These are phyloP conservation scores for Semaprochilodus insignis DNA, from an alignment of 2,797 vertebrate genomes.

Conservation along the genomic window DNA sequence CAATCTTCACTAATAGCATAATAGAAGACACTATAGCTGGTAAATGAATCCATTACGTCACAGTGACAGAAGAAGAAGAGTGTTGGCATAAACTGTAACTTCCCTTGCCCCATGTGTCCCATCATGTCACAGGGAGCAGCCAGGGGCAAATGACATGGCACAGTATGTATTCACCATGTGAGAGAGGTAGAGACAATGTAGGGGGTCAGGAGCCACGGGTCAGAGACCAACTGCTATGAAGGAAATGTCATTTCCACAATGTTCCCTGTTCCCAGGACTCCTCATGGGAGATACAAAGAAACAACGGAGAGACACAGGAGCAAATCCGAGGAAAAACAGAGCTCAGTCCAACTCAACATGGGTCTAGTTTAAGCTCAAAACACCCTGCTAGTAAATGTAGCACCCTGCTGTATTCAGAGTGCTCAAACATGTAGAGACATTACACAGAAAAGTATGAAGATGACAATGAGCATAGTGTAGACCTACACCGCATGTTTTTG, in stretches of 20 bases:
- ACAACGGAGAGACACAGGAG: background rate
- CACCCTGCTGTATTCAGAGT: background rate
- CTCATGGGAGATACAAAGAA: background rate
- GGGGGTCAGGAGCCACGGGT: constrained; percentile 13
- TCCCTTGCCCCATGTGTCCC: background rate
- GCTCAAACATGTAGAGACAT: background rate
- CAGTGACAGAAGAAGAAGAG: background rate
- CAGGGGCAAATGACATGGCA: constrained; percentile 15
- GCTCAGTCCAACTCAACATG: background rate
- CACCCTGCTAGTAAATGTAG: background rate
- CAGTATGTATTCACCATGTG: constrained; percentile 2
- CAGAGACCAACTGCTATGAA: constrained; percentile 14
- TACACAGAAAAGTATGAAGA: background rate
- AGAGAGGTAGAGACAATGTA: constrained; percentile 3
- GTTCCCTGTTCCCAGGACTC: background rate
- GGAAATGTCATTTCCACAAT: constrained; percentile 27
- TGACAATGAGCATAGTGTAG: background rate
- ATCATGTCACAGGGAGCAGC: constrained; percentile 21
- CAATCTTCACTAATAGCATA: background rate
- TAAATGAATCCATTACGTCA: background rate
- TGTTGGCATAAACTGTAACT: background rate
- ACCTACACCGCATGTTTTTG: background rate
- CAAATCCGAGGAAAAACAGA: background rate
- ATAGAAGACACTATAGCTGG: background rate
- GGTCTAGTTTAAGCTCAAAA: background rate